These are phyloP conservation scores for Platalea minor DNA, from an alignment of 2,797 vertebrate genomes.

Conservation along the genomic window DNA sequence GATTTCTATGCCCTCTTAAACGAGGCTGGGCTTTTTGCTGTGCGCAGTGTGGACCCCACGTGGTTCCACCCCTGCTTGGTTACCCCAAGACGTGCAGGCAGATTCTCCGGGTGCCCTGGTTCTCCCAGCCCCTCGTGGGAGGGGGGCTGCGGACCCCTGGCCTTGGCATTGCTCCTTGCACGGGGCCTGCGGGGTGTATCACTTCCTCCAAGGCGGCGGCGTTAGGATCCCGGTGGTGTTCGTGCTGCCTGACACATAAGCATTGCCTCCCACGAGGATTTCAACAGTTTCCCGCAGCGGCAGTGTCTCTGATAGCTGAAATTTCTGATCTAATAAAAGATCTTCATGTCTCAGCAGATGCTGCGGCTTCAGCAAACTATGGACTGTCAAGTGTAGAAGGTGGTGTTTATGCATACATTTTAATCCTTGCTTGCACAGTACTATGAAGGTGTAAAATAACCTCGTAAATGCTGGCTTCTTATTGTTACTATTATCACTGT, in stretches of 20 bases:
- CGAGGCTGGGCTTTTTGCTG: not conserved
- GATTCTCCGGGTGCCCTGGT: not conserved
- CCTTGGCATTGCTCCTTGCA: not conserved
- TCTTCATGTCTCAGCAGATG: not conserved
- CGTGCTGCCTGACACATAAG: not conserved
- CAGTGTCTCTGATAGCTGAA: not conserved
- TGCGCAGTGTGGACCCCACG: accelerated
- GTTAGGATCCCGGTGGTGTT: not conserved
- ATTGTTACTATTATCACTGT: not conserved
- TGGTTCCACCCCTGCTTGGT: not conserved
- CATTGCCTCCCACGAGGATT: not conserved
- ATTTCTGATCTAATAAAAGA: constrained; percentile 2
- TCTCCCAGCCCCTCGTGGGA: not conserved
- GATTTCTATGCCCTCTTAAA: not conserved
- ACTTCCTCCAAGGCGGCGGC: accelerated
- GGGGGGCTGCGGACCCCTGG: not conserved
- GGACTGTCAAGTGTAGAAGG: not conserved
- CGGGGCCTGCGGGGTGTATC: accelerated
- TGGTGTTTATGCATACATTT: not conserved
- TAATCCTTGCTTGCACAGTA: not conserved
- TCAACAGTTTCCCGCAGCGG: not conserved
- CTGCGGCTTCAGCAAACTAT: not conserved
- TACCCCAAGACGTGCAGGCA: not conserved
- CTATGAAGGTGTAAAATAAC: not conserved
- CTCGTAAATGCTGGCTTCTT: not conserved